Conservation (phyloP, 2,888 invertebrate species). For the Dicycla oo region DNA sequence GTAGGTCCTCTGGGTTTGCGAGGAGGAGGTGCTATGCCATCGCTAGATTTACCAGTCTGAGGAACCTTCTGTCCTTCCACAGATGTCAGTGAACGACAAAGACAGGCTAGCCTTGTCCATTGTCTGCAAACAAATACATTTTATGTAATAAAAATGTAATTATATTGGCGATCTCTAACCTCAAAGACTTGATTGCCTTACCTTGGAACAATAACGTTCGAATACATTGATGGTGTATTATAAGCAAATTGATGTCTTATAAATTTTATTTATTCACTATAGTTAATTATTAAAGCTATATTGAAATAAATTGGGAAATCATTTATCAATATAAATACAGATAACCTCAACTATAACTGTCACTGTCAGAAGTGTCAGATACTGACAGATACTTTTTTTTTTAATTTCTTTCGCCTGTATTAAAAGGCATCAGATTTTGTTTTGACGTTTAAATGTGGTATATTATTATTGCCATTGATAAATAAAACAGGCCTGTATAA, state of each 20-base stretch:
- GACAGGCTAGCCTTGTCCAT: slow-evolving; percentile 79
- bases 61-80: slow-evolving; percentile 85
- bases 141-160: slow-evolving; percentile 36
- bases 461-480: too few relatives aligned
- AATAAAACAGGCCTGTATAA: too few relatives aligned
- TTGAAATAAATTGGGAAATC: neutral
- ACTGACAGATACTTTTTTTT: too few relatives aligned
- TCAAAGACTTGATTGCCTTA: slow-evolving; percentile 56
- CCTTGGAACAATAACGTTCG: slow-evolving; percentile 75
- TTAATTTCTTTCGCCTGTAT: too few relatives aligned
- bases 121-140: slow-evolving; percentile 73
- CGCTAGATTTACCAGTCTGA: slow-evolving; percentile 76
- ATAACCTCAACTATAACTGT: slow-evolving; percentile 50
- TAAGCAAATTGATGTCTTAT: neutral
- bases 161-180: slow-evolving; percentile 43
- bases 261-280: neutral
- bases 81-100: slow-evolving; percentile 80
- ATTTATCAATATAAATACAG: slow-evolving; percentile 9
- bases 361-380: slow-evolving; percentile 41
- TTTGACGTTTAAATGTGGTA: too few relatives aligned
- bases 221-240: slow-evolving; percentile 72
- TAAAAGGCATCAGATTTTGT: too few relatives aligned
- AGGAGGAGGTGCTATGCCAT: slow-evolving; percentile 91
- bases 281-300: neutral
- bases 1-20: slow-evolving; percentile 94